Conservation (phyloP, 2,113 vertebrate species). For the Mormyrus iriodes region DNA sequence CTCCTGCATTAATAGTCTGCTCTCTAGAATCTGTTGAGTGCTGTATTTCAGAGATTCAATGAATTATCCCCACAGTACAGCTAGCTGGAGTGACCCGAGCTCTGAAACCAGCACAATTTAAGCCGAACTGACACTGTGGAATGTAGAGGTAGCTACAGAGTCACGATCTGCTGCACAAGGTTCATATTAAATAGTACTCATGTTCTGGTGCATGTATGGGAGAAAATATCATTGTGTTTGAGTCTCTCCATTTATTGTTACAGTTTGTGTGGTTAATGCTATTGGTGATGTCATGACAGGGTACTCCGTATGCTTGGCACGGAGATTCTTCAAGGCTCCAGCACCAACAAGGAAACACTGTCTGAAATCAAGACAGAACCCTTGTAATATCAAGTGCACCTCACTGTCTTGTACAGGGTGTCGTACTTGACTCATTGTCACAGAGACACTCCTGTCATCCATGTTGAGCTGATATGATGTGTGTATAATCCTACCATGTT, state of each 20-base stretch:
- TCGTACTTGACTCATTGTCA: no score
- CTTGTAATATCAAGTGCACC: background rate
- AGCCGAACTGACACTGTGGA: background rate
- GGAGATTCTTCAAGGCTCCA: background rate
- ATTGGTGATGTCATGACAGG: background rate
- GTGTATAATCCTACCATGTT: background rate
- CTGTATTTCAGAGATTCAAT: background rate
- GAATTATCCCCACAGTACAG: background rate
- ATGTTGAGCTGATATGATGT: background rate
- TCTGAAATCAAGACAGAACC: background rate
- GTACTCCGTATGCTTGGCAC: background rate
- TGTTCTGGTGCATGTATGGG: background rate
- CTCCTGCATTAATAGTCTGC: background rate
- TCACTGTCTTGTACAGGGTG: background rate
- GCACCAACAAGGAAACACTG: background rate
- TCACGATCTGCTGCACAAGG: background rate
- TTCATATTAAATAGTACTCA: background rate
- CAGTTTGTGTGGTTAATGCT: background rate
- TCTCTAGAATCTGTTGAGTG: background rate
- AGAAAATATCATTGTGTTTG: background rate
- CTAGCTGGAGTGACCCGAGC: background rate
- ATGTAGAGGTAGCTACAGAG: background rate
- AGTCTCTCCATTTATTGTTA: background rate
- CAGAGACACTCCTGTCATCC: background rate
- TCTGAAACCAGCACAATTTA: background rate